phyloP scores from a whole-genome alignment of 2,797 vertebrate species.

The Melanogrammus aeglefinus region DNA sequence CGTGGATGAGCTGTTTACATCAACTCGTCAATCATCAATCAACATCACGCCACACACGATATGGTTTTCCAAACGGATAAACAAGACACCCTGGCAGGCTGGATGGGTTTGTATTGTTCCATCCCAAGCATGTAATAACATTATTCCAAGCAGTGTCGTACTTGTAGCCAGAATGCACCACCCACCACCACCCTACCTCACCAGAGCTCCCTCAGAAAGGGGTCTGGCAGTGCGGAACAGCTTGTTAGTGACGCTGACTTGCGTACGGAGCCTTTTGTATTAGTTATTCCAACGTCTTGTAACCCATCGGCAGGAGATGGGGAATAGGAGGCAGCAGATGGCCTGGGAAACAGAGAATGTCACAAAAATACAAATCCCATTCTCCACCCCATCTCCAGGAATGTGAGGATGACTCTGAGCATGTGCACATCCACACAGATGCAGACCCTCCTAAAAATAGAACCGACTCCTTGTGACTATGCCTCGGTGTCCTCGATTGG shows the following conservation, averaged over 20 bases:
- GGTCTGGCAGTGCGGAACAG: constrained; percentile 42
- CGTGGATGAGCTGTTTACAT: constrained; percentile 11
- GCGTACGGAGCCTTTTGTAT: constrained; percentile 59
- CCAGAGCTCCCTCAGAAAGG: constrained; percentile 29
- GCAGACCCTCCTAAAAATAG: constrained; percentile 27
- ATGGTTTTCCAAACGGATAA: background rate
- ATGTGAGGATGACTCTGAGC: constrained; percentile 28
- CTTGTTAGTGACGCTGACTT: constrained; percentile 55
- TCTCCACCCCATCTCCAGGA: constrained; percentile 35
- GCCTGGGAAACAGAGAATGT: constrained; percentile 53
- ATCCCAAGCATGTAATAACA: background rate
- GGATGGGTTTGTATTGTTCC: background rate
- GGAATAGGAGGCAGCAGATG: constrained; percentile 62
- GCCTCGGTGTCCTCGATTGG: too few species aligned
- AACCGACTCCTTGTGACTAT: constrained; percentile 16
- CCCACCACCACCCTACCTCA: constrained; percentile 20
- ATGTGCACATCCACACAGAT: constrained; percentile 26
- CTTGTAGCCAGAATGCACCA: constrained; percentile 19
- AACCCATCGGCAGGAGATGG: constrained; percentile 66
- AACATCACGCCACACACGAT: background rate
- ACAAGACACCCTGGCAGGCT: background rate
- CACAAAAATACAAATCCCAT: constrained; percentile 27
- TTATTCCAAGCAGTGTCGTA: background rate
- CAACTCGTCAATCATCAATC: background rate
- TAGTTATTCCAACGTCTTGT: constrained; percentile 66